Evolutionary conservation across 2,888 invertebrate species (phyloP).

Genomic region (Leptinotarsa tumamoca): DNA sequence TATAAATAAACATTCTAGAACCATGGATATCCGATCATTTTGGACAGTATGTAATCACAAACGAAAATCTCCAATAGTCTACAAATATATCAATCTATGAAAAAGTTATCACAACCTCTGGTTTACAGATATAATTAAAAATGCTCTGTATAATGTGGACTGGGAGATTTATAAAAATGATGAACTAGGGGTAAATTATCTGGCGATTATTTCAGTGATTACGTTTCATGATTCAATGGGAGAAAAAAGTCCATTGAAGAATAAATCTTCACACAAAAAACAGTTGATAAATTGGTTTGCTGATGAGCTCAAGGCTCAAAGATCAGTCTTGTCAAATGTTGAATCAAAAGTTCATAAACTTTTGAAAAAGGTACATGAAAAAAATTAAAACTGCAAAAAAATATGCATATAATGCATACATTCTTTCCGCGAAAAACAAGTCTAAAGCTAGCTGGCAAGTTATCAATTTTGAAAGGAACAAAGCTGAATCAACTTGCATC

Average conservation of each 20-base stretch:
- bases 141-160: background rate
- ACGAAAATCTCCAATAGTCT: background rate
- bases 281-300: background rate
- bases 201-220: background rate
- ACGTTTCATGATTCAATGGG: background rate
- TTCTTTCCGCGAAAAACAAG: background rate
- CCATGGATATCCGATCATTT: constrained; percentile 4
- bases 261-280: background rate
- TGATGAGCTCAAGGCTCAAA: background rate
- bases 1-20: background rate
- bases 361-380: background rate
- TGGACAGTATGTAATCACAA: background rate
- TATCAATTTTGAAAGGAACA: background rate
- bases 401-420: background rate
- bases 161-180: background rate
- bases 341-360: background rate
- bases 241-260: background rate
- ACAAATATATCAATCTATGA: background rate
- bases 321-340: constrained; percentile 2
- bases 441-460: background rate
- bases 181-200: background rate
- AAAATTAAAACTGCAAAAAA: background rate
- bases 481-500: background rate
- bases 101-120: background rate
- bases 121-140: background rate